Percentiles rank a stretch among this genome's conserved stretches.
phyloP scores from a whole-genome alignment of 2,797 vertebrate genomes.

The Galagoides demidoff region DNA sequence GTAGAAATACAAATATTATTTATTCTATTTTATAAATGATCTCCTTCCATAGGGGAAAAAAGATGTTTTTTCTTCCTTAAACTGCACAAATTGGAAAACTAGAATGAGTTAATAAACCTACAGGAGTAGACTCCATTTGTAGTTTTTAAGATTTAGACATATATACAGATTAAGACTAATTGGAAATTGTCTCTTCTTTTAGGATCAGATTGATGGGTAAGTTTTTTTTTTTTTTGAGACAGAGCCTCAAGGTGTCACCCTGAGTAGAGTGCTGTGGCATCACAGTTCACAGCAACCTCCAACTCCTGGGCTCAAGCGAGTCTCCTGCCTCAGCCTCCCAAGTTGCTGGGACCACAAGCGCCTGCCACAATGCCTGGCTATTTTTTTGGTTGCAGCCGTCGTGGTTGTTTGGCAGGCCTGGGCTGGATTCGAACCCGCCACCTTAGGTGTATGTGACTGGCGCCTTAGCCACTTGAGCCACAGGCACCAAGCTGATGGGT shows the following conservation, averaged over 20 bases:
- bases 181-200: conserved; percentile 30
- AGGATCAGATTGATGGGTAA: not conserved
- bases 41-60: conserved; percentile 21
- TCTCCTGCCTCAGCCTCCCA: too few species aligned
- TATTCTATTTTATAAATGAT: conserved; percentile 1
- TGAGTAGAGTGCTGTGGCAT: too few species aligned
- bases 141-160: not conserved
- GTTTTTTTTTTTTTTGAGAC: not conserved
- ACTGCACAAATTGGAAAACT: conserved; percentile 38
- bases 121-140: not conserved
- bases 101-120: not conserved
- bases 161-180: not conserved
- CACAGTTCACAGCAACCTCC: too few species aligned
- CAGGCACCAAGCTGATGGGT: not conserved
- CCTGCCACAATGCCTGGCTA: too few species aligned
- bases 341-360: too few species aligned
- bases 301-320: too few species aligned
- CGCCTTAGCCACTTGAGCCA: too few species aligned
- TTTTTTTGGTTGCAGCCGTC: too few species aligned
- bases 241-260: too few species aligned
- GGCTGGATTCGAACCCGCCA: too few species aligned
- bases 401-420: too few species aligned
- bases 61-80: not conserved
- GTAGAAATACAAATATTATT: not conserved
- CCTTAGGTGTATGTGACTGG: too few species aligned